phyloP scores from a whole-genome alignment of 1,140 invertebrate genomes.

The Eurosta solidaginis region DNA sequence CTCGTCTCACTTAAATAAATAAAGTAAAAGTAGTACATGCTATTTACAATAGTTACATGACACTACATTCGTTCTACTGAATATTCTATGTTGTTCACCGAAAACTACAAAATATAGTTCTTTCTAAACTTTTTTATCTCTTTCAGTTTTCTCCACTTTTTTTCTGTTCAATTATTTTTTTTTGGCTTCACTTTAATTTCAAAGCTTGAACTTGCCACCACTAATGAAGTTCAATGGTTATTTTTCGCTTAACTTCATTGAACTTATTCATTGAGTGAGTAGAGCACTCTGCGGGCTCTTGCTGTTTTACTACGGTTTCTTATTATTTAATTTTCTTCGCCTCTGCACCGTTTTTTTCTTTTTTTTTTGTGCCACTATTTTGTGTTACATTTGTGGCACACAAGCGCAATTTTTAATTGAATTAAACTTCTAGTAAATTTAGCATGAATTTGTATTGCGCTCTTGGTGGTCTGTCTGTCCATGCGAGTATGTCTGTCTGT shows the following conservation, averaged over 20 bases:
- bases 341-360: background rate
- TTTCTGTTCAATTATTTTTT: background rate
- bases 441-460: slow-evolving; percentile 10
- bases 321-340: background rate
- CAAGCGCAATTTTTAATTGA: slow-evolving; percentile 22
- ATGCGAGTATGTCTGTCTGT: background rate
- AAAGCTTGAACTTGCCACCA: background rate
- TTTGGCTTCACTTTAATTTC: background rate
- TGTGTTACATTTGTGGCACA: background rate
- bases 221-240: slow-evolving; percentile 12
- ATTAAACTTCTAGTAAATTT: slow-evolving; percentile 21
- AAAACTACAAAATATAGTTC: background rate
- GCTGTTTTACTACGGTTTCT: background rate
- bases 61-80: background rate
- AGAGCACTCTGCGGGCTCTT: background rate
- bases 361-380: background rate
- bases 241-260: background rate
- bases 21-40: too few species aligned
- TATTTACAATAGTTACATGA: too few species aligned
- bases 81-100: background rate
- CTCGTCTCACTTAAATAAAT: too few species aligned
- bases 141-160: background rate
- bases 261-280: background rate
- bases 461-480: background rate
- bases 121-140: background rate